Conservation (phyloP, 2,797 vertebrate genomes). For the Distichodus sexfasciatus region DNA sequence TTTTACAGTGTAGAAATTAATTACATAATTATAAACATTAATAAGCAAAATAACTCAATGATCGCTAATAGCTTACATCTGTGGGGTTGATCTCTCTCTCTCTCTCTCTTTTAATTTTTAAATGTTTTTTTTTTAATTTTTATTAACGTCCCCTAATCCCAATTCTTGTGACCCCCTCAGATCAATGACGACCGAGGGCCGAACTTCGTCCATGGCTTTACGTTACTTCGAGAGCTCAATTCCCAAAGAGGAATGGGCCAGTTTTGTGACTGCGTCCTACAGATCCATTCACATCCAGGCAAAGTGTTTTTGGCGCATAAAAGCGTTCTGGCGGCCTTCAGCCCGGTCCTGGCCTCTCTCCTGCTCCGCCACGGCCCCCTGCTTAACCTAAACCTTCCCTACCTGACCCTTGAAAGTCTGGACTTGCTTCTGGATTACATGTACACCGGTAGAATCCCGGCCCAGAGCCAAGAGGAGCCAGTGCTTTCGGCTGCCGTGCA, state of each 20-base stretch:
- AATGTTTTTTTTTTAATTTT: too few relatives aligned
- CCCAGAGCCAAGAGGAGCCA: conserved; percentile 43
- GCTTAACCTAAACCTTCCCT: conserved; percentile 65
- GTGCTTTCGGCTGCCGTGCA: conserved; percentile 64
- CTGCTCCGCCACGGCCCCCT: conserved; percentile 59
- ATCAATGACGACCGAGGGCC: too few relatives aligned
- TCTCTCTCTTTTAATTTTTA: too few relatives aligned
- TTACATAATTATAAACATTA: too few relatives aligned
- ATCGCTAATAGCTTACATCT: too few relatives aligned
- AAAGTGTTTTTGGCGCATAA: conserved; percentile 69
- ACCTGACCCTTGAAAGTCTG: conserved; percentile 62
- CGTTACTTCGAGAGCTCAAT: conserved; percentile 60
- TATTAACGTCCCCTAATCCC: conserved; percentile 2
- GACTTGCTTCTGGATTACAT: conserved; percentile 66
- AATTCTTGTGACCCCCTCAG: conserved; percentile 49
- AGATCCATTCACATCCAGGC: conserved; percentile 35
- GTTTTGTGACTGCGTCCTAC: conserved; percentile 73
- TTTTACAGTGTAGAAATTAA: too few relatives aligned
- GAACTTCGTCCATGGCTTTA: conserved; percentile 44
- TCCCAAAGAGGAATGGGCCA: conserved; percentile 59
- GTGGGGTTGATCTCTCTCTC: too few relatives aligned
- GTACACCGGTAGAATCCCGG: conserved; percentile 66
- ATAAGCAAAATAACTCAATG: too few relatives aligned
- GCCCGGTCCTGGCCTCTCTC: conserved; percentile 69
- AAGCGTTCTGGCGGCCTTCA: conserved; percentile 72